These are phyloP conservation scores for Rhysida immarginata DNA, from an alignment of 1,140 invertebrate genomes.

Conservation along the genomic window DNA sequence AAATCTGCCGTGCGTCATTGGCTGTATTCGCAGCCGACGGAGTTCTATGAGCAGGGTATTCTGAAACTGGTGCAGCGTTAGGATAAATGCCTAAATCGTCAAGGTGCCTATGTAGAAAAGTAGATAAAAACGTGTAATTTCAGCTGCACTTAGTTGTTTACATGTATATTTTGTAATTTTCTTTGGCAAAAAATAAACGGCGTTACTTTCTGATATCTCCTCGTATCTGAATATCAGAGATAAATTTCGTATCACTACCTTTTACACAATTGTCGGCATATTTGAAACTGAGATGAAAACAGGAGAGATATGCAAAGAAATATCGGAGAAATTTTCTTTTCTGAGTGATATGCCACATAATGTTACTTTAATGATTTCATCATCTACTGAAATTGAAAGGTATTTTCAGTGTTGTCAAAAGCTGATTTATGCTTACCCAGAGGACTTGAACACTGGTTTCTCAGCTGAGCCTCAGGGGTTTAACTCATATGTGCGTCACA, in stretches of 20 bases:
- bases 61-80: too few species aligned
- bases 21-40: too few species aligned
- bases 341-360: conserved; percentile 13
- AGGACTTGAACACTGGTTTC: conserved; percentile 10
- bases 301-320: conserved; percentile 5
- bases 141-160: too few species aligned
- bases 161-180: too few species aligned
- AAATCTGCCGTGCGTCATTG: too few species aligned
- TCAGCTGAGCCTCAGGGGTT: not conserved
- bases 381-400: conserved; percentile 11
- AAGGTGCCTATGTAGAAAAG: too few species aligned
- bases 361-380: conserved; percentile 2
- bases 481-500: conserved; percentile 9
- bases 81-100: too few species aligned
- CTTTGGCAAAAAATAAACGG: too few species aligned
- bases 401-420: conserved; percentile 12
- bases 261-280: not conserved
- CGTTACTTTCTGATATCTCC: too few species aligned
- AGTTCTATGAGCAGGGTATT: too few species aligned
- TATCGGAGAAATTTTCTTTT: conserved; percentile 16
- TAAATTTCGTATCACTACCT: not conserved
- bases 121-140: too few species aligned
- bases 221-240: not conserved
- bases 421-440: conserved; percentile 12
- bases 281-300: not conserved